Conservation (phyloP, 2,797 vertebrate genomes). For the Lepus townsendii region DNA sequence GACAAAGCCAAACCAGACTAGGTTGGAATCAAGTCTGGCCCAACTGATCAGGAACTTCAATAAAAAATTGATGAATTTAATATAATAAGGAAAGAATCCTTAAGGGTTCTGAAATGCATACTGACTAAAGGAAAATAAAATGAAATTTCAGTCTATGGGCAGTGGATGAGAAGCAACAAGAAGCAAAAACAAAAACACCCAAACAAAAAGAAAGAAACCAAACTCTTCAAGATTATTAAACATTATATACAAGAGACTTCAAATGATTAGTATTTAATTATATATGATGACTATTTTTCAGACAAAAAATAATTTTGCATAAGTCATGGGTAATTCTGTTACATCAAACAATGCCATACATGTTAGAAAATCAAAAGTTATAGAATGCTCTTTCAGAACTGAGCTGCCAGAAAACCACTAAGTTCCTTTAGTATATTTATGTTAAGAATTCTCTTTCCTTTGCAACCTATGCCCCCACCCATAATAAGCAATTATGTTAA, state of each 20-base stretch:
- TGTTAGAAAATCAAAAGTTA: neutral
- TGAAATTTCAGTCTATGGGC: neutral
- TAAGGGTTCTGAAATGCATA: neutral
- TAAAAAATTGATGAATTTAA: neutral
- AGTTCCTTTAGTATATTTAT: neutral
- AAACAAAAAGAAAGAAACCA: no score
- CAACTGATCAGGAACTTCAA: neutral
- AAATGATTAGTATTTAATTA: neutral
- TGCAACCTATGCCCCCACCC: accelerated
- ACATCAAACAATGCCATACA: neutral
- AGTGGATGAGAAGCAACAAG: neutral
- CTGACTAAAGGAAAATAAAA: neutral
- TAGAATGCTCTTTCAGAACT: neutral
- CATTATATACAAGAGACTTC: neutral
- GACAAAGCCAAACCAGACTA: neutral
- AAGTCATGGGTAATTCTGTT: neutral
- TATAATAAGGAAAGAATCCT: neutral
- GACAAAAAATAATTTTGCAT: neutral
- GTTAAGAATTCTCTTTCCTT: neutral
- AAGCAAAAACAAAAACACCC: neutral
- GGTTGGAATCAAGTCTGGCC: neutral
- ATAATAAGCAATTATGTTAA: neutral
- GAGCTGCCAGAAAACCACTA: neutral
- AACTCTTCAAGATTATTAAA: neutral
- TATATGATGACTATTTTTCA: constrained; percentile 3